These are phyloP conservation scores for Sebastes fasciatus DNA, from an alignment of 2,113 vertebrate species.

Conservation along the genomic window DNA sequence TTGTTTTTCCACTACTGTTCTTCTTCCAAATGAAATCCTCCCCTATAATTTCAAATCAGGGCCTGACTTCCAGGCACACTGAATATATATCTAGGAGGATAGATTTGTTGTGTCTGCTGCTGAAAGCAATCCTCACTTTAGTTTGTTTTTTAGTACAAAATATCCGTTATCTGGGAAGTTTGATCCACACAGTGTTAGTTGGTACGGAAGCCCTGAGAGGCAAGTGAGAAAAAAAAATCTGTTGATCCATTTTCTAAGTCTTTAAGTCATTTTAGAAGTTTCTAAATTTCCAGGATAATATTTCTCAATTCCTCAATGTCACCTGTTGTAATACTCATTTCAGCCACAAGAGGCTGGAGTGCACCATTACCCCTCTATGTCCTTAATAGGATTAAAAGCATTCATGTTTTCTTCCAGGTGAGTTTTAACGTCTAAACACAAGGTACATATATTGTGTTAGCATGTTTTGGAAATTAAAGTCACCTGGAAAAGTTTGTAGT, in stretches of 20 bases:
- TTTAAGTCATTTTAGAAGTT: no score
- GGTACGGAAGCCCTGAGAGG: not conserved
- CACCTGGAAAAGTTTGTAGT: not conserved
- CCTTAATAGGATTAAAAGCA: not conserved
- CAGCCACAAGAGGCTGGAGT: not conserved
- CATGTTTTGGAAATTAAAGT: not conserved
- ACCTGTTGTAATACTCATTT: not conserved
- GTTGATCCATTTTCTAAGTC: no score
- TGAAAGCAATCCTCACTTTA: no score
- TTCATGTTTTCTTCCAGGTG: not conserved
- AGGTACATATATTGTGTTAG: not conserved
- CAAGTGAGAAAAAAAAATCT: no score
- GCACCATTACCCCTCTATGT: not conserved
- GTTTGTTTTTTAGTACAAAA: not conserved
- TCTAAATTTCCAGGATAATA: no score
- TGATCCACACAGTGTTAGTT: not conserved
- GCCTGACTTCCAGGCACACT: not conserved
- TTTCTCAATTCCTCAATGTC: no score
- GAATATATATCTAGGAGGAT: not conserved
- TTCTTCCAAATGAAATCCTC: conserved; percentile 41
- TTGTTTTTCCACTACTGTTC: conserved; percentile 60
- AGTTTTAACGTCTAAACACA: not conserved
- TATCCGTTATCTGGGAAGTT: not conserved
- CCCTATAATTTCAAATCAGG: conserved; percentile 3
- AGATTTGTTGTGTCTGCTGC: not conserved